These are phyloP conservation scores for Myotis myotis DNA, from an alignment of 2,797 vertebrate species.

Conservation along the genomic window DNA sequence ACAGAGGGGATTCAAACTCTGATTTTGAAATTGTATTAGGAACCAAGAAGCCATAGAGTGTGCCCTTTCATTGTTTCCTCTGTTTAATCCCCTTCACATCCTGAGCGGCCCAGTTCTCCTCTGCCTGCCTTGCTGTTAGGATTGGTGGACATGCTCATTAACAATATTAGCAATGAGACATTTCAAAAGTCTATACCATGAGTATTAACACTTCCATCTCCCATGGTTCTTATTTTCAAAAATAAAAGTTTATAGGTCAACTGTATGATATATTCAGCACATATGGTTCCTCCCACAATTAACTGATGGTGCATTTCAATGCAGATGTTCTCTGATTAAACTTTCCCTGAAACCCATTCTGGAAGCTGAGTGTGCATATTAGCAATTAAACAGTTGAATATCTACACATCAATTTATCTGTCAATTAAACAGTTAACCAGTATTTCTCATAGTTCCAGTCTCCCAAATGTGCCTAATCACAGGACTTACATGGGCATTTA, in stretches of 20 bases:
- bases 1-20: slow-evolving; percentile 7
- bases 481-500: not conserved
- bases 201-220: not conserved
- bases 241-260: not conserved
- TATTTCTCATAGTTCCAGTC: not conserved
- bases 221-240: slow-evolving; percentile 19
- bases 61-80: not conserved
- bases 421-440: slow-evolving; percentile 37
- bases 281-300: slow-evolving; percentile 13
- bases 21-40: slow-evolving; percentile 31
- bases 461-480: not conserved
- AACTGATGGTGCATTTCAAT: not conserved
- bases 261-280: not conserved
- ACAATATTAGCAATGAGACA: not conserved
- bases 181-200: not conserved
- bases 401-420: not conserved
- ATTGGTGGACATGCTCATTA: not conserved
- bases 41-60: not conserved
- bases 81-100: not conserved
- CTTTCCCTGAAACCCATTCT: not conserved
- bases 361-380: not conserved
- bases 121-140: not conserved
- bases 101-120: not conserved
- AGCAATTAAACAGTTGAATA: slow-evolving; percentile 2
- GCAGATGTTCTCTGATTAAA: not conserved